Evolutionary conservation across 2,113 vertebrate species (phyloP).

Genomic region (Nibea coibor): DNA sequence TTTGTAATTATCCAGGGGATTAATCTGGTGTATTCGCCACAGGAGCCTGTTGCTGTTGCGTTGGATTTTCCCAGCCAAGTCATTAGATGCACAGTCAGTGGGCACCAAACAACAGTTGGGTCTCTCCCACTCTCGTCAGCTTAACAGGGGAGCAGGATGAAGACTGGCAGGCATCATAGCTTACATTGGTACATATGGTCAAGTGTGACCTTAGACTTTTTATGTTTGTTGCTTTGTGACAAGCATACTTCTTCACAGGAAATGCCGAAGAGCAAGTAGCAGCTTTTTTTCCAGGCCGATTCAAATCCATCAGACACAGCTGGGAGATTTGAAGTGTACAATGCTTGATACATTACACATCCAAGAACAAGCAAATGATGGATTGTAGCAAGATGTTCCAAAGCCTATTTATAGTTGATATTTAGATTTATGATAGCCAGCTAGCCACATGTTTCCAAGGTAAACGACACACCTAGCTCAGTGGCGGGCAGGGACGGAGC

Average conservation of each 20-base stretch:
- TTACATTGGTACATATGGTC: slow-evolving; percentile 61
- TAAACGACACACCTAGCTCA: slow-evolving; percentile 57
- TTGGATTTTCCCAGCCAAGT: slow-evolving; percentile 78
- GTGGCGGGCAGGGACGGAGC: slow-evolving; percentile 68
- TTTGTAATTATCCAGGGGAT: slow-evolving; percentile 80
- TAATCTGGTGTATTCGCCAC: slow-evolving; percentile 76
- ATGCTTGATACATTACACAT: slow-evolving; percentile 58
- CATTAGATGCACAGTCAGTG: slow-evolving; percentile 81
- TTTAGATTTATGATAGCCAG: slow-evolving; percentile 76
- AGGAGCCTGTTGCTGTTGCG: slow-evolving; percentile 70
- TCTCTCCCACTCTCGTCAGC: slow-evolving; percentile 70
- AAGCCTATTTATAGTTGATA: slow-evolving; percentile 73
- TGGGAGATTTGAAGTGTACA: slow-evolving; percentile 54
- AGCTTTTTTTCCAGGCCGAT: slow-evolving; percentile 13
- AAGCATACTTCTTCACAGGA: slow-evolving; percentile 12
- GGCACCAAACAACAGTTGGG: slow-evolving; percentile 73
- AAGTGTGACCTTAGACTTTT: slow-evolving; percentile 49
- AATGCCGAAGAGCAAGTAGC: slow-evolving; percentile 19
- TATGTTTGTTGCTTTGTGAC: slow-evolving; percentile 23
- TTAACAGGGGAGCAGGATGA: slow-evolving; percentile 65
- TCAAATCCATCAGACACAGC: slow-evolving; percentile 56
- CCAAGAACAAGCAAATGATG: slow-evolving; percentile 72
- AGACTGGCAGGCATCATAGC: slow-evolving; percentile 50
- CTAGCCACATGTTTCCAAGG: slow-evolving; percentile 65
- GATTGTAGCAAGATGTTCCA: slow-evolving; percentile 71